Evolutionary conservation across 2,113 vertebrate species (phyloP).

Genomic region (Colistium nudipinnis): DNA sequence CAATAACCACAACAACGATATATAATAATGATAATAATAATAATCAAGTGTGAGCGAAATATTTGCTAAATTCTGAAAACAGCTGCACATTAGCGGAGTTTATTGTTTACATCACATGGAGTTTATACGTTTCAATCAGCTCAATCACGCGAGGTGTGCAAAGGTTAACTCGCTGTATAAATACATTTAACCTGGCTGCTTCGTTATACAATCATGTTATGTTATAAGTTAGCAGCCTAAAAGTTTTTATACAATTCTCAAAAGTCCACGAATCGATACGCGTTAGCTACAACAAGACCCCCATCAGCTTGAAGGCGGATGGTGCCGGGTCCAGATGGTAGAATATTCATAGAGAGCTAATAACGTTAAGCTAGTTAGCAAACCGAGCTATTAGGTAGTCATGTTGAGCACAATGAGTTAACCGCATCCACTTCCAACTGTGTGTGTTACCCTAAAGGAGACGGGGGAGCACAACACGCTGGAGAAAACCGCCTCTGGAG

Average conservation of each 20-base stretch:
- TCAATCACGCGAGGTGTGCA: neutral
- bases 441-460: constrained; percentile 28
- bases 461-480: neutral
- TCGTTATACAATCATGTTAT: neutral
- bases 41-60: too few relatives aligned
- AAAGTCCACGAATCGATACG: neutral
- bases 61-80: neutral
- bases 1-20: too few relatives aligned
- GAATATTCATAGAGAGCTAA: neutral
- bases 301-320: neutral
- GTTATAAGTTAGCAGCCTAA: neutral
- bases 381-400: constrained; percentile 4
- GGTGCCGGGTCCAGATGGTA: neutral
- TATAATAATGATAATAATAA: too few relatives aligned
- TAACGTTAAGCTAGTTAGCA: constrained; percentile 23
- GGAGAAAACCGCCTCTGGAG: neutral
- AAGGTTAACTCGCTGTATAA: neutral
- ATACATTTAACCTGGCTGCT: neutral
- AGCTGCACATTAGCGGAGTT: neutral
- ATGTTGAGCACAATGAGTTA: neutral
- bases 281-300: neutral
- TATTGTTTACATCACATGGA: neutral
- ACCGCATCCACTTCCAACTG: neutral
- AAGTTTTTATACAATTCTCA: too few relatives aligned
- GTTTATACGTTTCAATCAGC: neutral